Evolutionary conservation across 2,113 vertebrate species (phyloP).

Genomic region (Lanius ludovicianus): DNA sequence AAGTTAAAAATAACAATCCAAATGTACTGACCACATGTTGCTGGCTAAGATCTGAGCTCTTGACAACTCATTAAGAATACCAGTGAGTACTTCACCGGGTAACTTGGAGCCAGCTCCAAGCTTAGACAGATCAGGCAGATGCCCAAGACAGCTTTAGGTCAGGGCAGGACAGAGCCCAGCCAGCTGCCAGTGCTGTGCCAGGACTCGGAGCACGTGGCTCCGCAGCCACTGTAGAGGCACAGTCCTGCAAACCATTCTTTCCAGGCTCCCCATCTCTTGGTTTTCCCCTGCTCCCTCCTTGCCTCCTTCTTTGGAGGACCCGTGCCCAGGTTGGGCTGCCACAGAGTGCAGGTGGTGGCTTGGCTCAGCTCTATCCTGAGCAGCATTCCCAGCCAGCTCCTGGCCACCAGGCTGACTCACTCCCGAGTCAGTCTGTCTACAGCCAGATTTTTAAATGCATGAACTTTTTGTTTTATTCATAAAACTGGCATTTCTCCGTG

Average conservation of each 20-base stretch:
- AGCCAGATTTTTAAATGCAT: neutral
- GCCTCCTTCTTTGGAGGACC: fast-evolving
- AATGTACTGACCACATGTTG: neutral
- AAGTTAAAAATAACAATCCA: neutral
- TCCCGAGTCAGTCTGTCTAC: neutral
- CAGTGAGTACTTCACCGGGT: neutral
- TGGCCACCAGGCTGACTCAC: neutral
- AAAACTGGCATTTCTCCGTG: neutral
- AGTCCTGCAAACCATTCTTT: neutral
- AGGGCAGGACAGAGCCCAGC: neutral
- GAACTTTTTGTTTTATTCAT: neutral
- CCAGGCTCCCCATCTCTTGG: fast-evolving
- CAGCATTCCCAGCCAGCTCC: neutral
- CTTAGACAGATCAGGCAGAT: neutral
- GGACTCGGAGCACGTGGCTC: fast-evolving
- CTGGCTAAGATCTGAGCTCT: neutral
- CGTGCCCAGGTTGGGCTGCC: neutral
- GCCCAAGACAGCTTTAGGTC: neutral
- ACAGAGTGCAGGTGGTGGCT: fast-evolving
- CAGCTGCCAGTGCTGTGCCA: fast-evolving
- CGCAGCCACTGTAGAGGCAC: fast-evolving
- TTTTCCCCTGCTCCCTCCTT: neutral
- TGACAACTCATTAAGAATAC: neutral
- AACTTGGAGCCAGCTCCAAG: neutral
- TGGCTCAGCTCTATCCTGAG: neutral